Conservation (phyloP, 2,888 invertebrate genomes). For the Cantharis lateralis region DNA sequence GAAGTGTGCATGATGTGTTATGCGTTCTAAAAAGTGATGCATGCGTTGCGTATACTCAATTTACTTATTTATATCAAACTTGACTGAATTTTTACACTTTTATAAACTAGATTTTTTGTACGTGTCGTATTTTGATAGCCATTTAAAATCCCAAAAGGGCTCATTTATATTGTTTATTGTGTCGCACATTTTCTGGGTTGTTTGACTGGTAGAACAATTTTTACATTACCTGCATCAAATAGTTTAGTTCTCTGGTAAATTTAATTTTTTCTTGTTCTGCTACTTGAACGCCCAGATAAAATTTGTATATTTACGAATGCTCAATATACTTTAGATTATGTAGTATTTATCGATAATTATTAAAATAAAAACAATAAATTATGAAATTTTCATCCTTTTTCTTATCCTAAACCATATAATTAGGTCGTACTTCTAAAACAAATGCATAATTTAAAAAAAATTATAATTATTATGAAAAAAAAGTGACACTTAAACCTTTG, state of each 20-base stretch:
- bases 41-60: conserved; percentile 40
- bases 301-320: conserved; percentile 58
- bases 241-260: conserved; percentile 34
- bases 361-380: conserved; percentile 41
- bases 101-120: conserved; percentile 51
- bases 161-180: conserved; percentile 52
- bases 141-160: conserved; percentile 45
- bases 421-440: no score
- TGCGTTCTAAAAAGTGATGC: conserved; percentile 37
- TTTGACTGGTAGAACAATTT: conserved; percentile 56
- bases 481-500: no score
- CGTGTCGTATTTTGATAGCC: conserved; percentile 54
- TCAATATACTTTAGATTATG: conserved; percentile 57
- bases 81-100: conserved; percentile 52
- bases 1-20: conserved; percentile 28
- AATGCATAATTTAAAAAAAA: no score
- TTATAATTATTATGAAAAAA: no score
- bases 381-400: neutral
- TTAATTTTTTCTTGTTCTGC: conserved; percentile 43
- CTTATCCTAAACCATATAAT: no score
- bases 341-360: conserved; percentile 54
- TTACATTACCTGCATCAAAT: conserved; percentile 27
- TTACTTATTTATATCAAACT: conserved; percentile 43
- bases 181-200: conserved; percentile 54
- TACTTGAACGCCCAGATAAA: conserved; percentile 58